Evolutionary conservation across 2,113 vertebrate genomes (phyloP).

Genomic region (Aix galericulata): DNA sequence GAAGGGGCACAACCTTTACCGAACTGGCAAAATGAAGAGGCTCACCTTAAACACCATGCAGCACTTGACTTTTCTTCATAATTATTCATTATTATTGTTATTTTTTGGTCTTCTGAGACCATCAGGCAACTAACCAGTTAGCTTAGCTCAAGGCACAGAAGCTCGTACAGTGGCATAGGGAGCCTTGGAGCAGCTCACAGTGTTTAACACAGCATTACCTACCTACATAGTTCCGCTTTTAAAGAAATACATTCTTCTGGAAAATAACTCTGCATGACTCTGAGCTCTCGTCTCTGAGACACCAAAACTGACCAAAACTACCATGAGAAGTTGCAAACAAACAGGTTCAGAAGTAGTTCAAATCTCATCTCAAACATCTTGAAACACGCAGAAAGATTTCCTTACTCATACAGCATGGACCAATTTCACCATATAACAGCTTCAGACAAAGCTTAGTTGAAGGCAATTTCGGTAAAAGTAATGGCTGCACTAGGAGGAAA

Average conservation of each 20-base stretch:
- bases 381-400: not conserved
- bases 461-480: not conserved
- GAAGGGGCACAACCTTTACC: not conserved
- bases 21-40: not conserved
- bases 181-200: not conserved
- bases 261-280: not conserved
- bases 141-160: not conserved
- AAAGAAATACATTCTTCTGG: not conserved
- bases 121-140: not conserved
- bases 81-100: not conserved
- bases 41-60: not conserved
- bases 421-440: not conserved
- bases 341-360: not conserved
- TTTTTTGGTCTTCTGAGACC: not conserved
- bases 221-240: not conserved
- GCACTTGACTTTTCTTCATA: not conserved
- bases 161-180: not conserved
- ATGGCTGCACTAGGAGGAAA: not conserved
- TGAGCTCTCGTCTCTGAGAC: not conserved
- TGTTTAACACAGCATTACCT: not conserved
- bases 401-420: not conserved
- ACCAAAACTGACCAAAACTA: not conserved
- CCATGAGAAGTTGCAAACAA: not conserved
- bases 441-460: not conserved
- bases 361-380: not conserved